Percentiles rank a stretch among this genome's conserved stretches.
These are phyloP conservation scores for Drosophila sordidula DNA, from an alignment of 2,888 invertebrate genomes.

Conservation along the genomic window DNA sequence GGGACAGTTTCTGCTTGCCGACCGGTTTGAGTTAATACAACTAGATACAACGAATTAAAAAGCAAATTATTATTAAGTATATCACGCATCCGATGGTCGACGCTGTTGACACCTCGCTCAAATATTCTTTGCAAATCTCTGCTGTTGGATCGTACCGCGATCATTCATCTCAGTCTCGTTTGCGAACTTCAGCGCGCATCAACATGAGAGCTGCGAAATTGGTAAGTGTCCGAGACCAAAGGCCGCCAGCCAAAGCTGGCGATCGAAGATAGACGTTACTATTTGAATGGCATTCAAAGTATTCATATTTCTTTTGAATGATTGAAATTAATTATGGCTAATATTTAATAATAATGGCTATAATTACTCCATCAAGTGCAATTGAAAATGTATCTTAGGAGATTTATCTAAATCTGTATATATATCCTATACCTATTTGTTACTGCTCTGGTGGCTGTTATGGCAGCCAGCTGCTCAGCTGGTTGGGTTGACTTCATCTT, in stretches of 20 bases:
- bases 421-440: conserved; percentile 63
- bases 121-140: conserved; percentile 67
- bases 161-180: conserved; percentile 75
- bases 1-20: conserved; percentile 6
- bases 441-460: conserved; percentile 64
- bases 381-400: conserved; percentile 14
- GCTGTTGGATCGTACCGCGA: conserved; percentile 58
- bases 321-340: conserved; percentile 28
- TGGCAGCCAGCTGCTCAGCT: conserved; percentile 72
- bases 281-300: conserved; percentile 50
- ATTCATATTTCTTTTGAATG: conserved; percentile 24
- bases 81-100: conserved; percentile 45
- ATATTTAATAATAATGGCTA: too few relatives aligned
- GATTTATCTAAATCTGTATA: not conserved
- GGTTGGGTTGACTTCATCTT: conserved; percentile 74
- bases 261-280: conserved; percentile 10
- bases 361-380: conserved; percentile 21
- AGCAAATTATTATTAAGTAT: conserved; percentile 42
- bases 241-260: conserved; percentile 11
- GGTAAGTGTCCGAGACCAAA: conserved; percentile 61
- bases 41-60: conserved; percentile 31
- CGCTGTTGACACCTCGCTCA: conserved; percentile 24
- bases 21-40: conserved; percentile 53
- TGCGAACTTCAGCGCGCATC: conserved; percentile 74
- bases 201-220: conserved; percentile 79